Percentiles rank a stretch among this genome's conserved stretches.
These are phyloP conservation scores for Gorsachius magnificus DNA, from an alignment of 2,797 vertebrate species.

Conservation along the genomic window DNA sequence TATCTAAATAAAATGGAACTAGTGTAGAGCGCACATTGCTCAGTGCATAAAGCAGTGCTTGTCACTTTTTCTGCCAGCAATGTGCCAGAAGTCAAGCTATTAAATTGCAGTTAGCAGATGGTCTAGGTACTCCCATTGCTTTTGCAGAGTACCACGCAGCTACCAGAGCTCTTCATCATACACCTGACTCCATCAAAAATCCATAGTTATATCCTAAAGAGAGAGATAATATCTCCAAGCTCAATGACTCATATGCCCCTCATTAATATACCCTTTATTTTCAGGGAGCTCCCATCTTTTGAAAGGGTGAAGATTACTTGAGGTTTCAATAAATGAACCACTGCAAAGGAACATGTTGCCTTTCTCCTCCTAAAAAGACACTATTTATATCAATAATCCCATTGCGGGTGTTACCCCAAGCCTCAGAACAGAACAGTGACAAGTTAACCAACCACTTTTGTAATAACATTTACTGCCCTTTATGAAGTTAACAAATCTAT, in stretches of 20 bases:
- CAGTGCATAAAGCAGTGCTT: constrained; percentile 19
- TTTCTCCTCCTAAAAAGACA: constrained; percentile 53
- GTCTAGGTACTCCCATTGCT: constrained; percentile 22
- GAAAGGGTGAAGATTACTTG: constrained; percentile 56
- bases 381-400: constrained; percentile 73
- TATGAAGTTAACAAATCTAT: constrained; percentile 79
- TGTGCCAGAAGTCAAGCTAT: constrained; percentile 48
- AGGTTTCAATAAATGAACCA: constrained; percentile 66
- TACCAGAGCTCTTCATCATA: constrained; percentile 1
- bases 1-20: constrained; percentile 61
- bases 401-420: constrained; percentile 58
- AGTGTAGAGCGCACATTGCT: constrained; percentile 24
- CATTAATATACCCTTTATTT: constrained; percentile 57
- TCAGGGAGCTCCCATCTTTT: constrained; percentile 29
- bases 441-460: constrained; percentile 76
- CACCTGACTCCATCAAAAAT: constrained; percentile 27
- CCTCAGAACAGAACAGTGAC: constrained; percentile 73
- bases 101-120: constrained; percentile 51
- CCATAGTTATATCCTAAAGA: constrained; percentile 16
- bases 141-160: not conserved
- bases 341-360: constrained; percentile 60
- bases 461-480: constrained; percentile 77
- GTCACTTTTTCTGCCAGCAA: constrained; percentile 39
- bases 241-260: constrained; percentile 24
- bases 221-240: not conserved